These are phyloP conservation scores for Caenorhabditis tropicalis DNA, from an alignment of 1,140 invertebrate species.

Conservation along the genomic window DNA sequence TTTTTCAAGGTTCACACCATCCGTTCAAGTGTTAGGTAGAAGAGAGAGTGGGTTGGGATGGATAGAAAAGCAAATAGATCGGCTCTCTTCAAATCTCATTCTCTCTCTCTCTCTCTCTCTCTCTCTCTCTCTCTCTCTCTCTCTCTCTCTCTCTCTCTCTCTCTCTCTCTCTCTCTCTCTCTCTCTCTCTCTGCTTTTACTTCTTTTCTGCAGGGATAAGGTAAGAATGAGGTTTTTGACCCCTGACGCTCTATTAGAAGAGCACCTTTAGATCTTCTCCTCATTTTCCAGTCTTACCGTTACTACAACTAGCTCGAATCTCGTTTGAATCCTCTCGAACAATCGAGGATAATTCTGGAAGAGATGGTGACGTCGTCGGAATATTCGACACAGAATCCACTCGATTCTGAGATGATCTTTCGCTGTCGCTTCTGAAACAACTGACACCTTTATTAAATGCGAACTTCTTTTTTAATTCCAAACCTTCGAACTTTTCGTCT, in stretches of 20 bases:
- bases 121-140: too few species aligned
- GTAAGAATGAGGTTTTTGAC: not conserved
- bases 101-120: too few species aligned
- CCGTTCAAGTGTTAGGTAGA: not conserved
- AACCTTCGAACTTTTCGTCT: conserved; percentile 46
- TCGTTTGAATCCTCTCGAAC: not conserved
- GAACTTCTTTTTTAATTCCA: not conserved
- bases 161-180: too few species aligned
- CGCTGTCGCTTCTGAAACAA: conserved; percentile 30
- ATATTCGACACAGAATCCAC: conserved; percentile 3
- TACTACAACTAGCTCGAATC: not conserved
- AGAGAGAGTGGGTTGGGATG: not conserved
- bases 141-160: too few species aligned
- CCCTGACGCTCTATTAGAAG: too few species aligned
- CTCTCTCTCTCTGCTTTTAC: too few species aligned
- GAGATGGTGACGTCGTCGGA: conserved; percentile 3
- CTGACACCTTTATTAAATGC: not conserved
- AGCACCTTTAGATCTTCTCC: not conserved
- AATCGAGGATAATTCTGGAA: conserved; percentile 10
- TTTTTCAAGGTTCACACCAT: conserved; percentile 32
- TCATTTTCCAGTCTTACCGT: not conserved
- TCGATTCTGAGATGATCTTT: not conserved
- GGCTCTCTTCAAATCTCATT: too few species aligned
- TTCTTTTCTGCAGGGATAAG: too few species aligned
- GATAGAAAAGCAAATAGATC: not conserved